Base-by-base conservation (phyloP, 2,888 invertebrate species). In the Diaperis boleti region DNA sequence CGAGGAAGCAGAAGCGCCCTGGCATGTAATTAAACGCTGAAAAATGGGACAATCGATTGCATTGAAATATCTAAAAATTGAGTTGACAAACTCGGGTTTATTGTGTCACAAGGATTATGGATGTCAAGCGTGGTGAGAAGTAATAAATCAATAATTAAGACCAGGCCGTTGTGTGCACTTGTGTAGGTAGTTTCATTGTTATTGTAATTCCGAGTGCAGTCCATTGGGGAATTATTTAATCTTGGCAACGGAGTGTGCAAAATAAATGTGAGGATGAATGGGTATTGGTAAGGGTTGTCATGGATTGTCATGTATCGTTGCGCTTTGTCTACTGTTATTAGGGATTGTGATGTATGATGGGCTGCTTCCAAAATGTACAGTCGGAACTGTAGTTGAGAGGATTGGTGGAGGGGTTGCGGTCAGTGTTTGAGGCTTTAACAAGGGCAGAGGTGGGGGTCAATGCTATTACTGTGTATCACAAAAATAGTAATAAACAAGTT, bases 311-410 rank as follows among this genome's bases (percentile, higher is more conserved):
- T 44, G 55, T 55, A 33, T 42, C 44, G 55, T 55, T 44, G 55
- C 31, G 55, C 55, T 29, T 55, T 42, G 31, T 55, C 42, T 44
- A 55, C 55, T 55, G 33, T 55, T 55, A 55, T 55, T 55, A 42
- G 44, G 31, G 55, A 42, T 55, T 17, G 33, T 55, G 44, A 55
- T 42, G 55, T 55, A 55, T 55, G 55, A 55, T 55, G 11, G 33
- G 18, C 31, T 52, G 52, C 39, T 52, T 52, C 39, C 26, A 52
- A 39, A 52, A 39, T 39, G 52, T 39, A 22, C 26, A 52, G 17
- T 41, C 39, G 52, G 41, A 15, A 49, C 33, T 49, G 33, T 45
- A 13, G 45, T 13, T 13, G 45, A 45, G 45, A 26, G 18, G 35
- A 49, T 49, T n/a, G 49, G 22, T 22, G 22, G 52, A 26, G 26